Conservation (phyloP, 2,113 vertebrate species). For the Terrapene triunguis region DNA sequence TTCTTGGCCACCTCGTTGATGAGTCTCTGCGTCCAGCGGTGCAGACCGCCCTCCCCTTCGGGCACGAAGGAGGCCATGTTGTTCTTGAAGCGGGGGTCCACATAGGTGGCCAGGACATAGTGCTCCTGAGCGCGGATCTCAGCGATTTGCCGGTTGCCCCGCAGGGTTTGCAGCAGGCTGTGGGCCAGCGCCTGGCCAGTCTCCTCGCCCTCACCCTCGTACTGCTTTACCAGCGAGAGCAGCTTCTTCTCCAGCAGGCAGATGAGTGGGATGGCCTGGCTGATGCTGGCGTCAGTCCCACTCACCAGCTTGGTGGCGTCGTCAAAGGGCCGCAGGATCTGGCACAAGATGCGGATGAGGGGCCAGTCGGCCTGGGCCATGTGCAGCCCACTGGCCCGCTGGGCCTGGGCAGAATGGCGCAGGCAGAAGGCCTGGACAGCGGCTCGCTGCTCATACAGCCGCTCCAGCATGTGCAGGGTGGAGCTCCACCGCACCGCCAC, state of each 20-base stretch:
- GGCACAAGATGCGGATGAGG: neutral
- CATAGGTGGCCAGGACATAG: neutral
- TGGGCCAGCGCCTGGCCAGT: neutral
- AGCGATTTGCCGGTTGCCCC: neutral
- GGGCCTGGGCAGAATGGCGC: neutral
- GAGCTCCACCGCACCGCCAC: neutral
- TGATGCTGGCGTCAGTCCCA: neutral
- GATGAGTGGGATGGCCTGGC: neutral
- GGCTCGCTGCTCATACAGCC: neutral
- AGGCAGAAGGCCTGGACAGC: neutral
- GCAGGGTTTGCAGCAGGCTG: neutral
- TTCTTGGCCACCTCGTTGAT: neutral
- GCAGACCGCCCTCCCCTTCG: neutral
- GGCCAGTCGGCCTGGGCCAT: neutral
- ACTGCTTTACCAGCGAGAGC: neutral
- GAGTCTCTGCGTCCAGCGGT: neutral
- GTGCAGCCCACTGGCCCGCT: neutral
- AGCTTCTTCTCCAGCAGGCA: neutral
- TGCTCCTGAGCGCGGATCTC: neutral
- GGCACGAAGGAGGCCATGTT: neutral
- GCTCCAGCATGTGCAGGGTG: neutral
- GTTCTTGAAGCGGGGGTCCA: neutral
- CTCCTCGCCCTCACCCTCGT: neutral
- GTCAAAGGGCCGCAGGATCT: neutral
- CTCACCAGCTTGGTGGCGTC: neutral